Evolutionary conservation across 2,797 vertebrate species (phyloP).

Genomic region (Sternotherus odoratus): DNA sequence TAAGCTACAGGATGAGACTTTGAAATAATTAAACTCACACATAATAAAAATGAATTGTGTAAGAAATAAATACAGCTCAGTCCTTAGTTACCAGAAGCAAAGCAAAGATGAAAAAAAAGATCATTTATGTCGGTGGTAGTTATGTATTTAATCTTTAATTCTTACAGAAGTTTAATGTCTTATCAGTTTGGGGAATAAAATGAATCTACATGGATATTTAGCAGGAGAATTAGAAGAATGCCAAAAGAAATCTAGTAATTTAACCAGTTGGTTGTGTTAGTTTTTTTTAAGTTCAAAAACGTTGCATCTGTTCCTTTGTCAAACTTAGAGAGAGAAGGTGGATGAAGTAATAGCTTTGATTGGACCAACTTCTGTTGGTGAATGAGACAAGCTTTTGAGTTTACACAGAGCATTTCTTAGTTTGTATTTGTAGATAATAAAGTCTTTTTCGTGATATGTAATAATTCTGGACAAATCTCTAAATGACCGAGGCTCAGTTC

Average conservation of each 20-base stretch:
- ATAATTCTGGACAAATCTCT: neutral
- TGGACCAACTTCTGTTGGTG: neutral
- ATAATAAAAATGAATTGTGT: slow-evolving; percentile 16
- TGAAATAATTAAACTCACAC: neutral
- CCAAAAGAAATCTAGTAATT: neutral
- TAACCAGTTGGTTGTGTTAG: neutral
- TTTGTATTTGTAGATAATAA: neutral
- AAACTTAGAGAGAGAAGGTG: neutral
- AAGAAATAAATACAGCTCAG: neutral
- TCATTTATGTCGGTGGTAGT: neutral
- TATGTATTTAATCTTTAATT: neutral
- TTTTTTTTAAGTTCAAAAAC: neutral
- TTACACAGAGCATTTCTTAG: neutral
- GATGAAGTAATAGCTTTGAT: too few species aligned
- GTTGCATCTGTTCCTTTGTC: neutral
- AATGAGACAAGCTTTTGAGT: neutral
- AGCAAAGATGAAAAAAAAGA: slow-evolving; percentile 46
- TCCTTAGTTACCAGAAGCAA: slow-evolving; percentile 3
- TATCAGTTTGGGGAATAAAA: neutral
- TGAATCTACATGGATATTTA: neutral
- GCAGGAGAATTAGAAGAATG: neutral
- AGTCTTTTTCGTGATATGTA: neutral
- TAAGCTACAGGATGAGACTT: neutral
- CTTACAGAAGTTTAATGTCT: neutral
- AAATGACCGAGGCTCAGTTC: neutral